Conservation (phyloP, 2,113 vertebrate species). For the Sorex araneus region DNA sequence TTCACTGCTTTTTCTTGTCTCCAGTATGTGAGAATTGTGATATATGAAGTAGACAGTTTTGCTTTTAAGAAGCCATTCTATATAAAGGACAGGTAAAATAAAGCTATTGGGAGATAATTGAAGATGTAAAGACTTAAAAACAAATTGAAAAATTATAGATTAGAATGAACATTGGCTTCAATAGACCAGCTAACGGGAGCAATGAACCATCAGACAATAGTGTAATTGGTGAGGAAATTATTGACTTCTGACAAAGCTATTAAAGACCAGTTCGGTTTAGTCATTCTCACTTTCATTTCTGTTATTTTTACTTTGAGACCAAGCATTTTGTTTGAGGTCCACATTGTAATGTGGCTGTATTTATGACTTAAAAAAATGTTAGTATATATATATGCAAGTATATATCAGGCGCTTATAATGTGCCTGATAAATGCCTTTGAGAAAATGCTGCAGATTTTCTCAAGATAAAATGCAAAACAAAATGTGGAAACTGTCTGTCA, state of each 20-base stretch:
- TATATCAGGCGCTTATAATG: neutral
- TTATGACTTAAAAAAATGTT: slow-evolving; percentile 29
- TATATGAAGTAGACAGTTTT: slow-evolving; percentile 50
- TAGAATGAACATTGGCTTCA: slow-evolving; percentile 75
- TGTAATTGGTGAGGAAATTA: slow-evolving; percentile 77
- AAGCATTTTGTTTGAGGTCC: slow-evolving; percentile 49
- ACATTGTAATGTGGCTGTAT: slow-evolving; percentile 52
- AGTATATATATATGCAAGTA: slow-evolving; percentile 35
- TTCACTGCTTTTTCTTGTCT: slow-evolving; percentile 26
- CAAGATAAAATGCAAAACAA: neutral
- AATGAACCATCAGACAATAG: slow-evolving; percentile 69
- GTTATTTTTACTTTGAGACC: slow-evolving; percentile 68
- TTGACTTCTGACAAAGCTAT: slow-evolving; percentile 68
- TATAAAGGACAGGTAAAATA: slow-evolving; percentile 75
- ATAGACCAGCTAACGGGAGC: slow-evolving; percentile 67
- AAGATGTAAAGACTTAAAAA: slow-evolving; percentile 77
- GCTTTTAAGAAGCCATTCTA: slow-evolving; percentile 74
- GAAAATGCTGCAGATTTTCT: neutral
- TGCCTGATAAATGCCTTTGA: neutral
- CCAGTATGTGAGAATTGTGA: neutral
- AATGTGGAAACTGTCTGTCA: neutral
- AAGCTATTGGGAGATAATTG: slow-evolving; percentile 69
- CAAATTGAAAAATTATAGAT: slow-evolving; percentile 80
- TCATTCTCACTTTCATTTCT: slow-evolving; percentile 62
- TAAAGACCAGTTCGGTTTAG: slow-evolving; percentile 63